Evolutionary conservation across 2,888 invertebrate genomes (phyloP), one percentile per base, ranked within the genome.

Genomic region (Conistra vaccinii): DNA sequence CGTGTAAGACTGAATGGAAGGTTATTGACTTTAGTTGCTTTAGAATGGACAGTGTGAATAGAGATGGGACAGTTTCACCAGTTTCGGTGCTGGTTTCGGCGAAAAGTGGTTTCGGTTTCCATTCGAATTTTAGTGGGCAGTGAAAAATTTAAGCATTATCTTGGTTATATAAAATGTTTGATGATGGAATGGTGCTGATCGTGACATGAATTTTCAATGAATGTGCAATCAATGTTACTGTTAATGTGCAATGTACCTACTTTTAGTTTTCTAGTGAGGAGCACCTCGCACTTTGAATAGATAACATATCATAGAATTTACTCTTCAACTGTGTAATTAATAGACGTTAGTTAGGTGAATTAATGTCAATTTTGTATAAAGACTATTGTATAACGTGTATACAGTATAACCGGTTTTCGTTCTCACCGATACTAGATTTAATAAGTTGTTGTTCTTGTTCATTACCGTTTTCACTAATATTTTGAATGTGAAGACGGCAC

Each of bases 221-320:
- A 76, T 70, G 87, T 88, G 87, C 88, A 87, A 87, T 87, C 79
- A 75, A 69, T 85, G 73, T 83, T 85, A 81, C 67, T 80, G 80
- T 81, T 86, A 75, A 80, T 80, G 87, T 90, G 88, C 88, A 90
- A 91, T 91, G 87, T 88, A 87, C 75, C 73, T 84, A 65, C 55
- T 66, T 83, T 78, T 79, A 71, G 58, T 85, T 79, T 66, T 70
- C 69, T 76, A 62, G 75, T 81, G 69, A 78, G 73, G 69, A 69
- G 51, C 70, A 76, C 71, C 78, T 84, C 80, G 71, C 76, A 71
- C 80, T 85, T 85, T 90, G 92, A 93, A 94, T 95, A 95, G 93
- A 91, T 93, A 89, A 95, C 95, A 95, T 95, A 95, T 95, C 95
- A 95, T 93, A 94, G 92, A 81, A 73, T 83, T 88, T 90, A 89